Base-by-base conservation (phyloP, 2,797 vertebrate genomes). In the Bryconaethiops microstoma region DNA sequence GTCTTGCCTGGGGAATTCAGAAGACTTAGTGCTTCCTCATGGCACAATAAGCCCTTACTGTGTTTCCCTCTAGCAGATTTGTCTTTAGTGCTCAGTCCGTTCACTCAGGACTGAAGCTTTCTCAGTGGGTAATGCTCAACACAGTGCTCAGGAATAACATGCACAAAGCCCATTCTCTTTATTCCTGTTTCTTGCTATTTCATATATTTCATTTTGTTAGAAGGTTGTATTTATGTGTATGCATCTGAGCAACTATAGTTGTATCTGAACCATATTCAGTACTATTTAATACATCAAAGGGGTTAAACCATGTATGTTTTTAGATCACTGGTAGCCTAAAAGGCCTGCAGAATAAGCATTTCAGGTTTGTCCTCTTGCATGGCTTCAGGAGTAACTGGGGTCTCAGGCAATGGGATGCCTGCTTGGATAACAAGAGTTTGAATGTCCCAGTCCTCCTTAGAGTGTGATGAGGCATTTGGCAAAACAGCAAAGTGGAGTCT, bases 1-100 rank as follows among this genome's bases (percentile, higher is more conserved):
- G 39, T 29, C 23, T 59, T 78, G 80, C 78, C 64, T 64, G 29
- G 67, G 69, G 78, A 70, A 79, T 82, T 73, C 48, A 73, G 39
- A 72, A 52, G 69, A 80, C 35, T 70, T 63, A 50, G 35, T 19
- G 55, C 19, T 69, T 81, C 78, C 73, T 62, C 70, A 62, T 40
- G 40, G 75, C 59, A 64, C 29, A 76, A 29, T 13, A 70, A 48
- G 50, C 71, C 62, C 52, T 72, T 40, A 52, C 59, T 67, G 21
- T 39, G 45, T 79, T 57, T 75, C 35, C 45, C 77, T 71, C 45
- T 78, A 5, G 16, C 62, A 45, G 72, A 70, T 21, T 54, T 55
- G 69, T 14, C 25, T 72, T 72, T 54, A 55, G 39, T 19, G 25
- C 50, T 55, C 69, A 72, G n/a, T 42, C 39, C 63, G 7, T 55